Evolutionary conservation across 2,888 invertebrate genomes (phyloP), one percentile per base, ranked within the genome.

Genomic region (Aphodius sticticus): DNA sequence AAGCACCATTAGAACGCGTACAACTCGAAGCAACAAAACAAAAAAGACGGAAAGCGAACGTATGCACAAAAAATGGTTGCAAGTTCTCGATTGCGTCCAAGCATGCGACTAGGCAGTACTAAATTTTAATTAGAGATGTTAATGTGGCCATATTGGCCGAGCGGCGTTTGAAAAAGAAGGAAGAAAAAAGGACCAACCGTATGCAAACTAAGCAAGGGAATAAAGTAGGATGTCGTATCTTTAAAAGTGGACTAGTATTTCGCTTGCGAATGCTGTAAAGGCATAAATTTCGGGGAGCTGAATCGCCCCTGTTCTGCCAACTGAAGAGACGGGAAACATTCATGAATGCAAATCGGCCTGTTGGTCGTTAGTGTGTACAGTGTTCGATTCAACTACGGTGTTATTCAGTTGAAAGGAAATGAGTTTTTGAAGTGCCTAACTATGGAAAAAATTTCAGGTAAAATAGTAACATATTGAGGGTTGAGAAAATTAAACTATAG

Each of bases 71-170:
- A 53, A 53, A 53, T 1, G 53, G 7, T 0, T 53, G 2, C 2
- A 2, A 2, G 6, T 1, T 7, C 12, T 53, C 12, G 53, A 53
- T 53, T 7, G 53, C 53, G 7, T 53, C 9, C 53, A 77, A 72
- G 71, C 72, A 72, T 77, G 72, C 72, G 72, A 78, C 72, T 53
- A 7, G 69, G 26, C n/a, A 69, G 69, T 36, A 69, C 69, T 78
- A 74, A 78, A 78, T 74, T 78, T 78, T 74, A 69, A 78, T 78
- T 78, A 78, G 74, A 53, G 69, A 78, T 74, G 78, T 38, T 78
- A 78, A 78, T 74, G 78, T 15, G 35, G 15, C 36, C 15, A 35
- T 16, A 78, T 7, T 9, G 53, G 53, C 53, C 6, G 53, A 53
- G 53, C 53, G 53, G 53, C 53, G 53, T 53, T 53, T 53, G 53